Evolutionary conservation across 1,140 invertebrate genomes (phyloP), one percentile per base, ranked within the genome.

Genomic region (Drosophila sechellia): DNA sequence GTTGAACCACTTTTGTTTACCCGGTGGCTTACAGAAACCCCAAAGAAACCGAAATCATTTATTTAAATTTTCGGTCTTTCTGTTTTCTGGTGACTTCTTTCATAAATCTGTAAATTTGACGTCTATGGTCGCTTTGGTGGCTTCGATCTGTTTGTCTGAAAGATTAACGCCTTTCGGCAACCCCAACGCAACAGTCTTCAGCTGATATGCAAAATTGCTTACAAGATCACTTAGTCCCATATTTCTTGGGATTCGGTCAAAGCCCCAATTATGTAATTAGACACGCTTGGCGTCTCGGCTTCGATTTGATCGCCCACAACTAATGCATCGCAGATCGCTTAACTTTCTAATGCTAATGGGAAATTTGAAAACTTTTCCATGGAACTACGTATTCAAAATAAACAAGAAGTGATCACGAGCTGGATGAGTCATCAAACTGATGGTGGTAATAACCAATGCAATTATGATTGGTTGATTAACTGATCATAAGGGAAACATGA

Each of bases 1-100:
- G 43, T 45, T 35, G n/a, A 5, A 40, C 50, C 57, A 72, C 65
- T 79, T 77, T 83, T 81, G 74, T 87, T 81, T 81, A 65, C 57
- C 40, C 48, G 43, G 11, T 43, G 31, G 46, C 31, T 48, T 53
- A 39, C 52, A 13, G 37, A 56, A 25, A 50, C 53, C 27, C 74
- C 68, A 89, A 87, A 89, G 84, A 89, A 89, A 89, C 84, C 69
- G 79, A 87, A 87, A 83, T 87, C 79, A 74, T 83, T 83, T 87
- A 87, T 87, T 87, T 63, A 87, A 87, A 89, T 83, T 79, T 81
- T 77, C 27, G 25, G 27, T 59, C 31, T 63, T 34, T 39, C 27
- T 37, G 53, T 49, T 40, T 56, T 76, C 75, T 89, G 79, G 61
- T 65, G 50, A 63, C 66, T 86, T 86, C 79, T 87, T 87, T 87